Percentiles rank a stretch among this genome's conserved stretches.
Conservation (phyloP, 2,113 vertebrate genomes). For the Rhinopomastus cyanomelas region DNA sequence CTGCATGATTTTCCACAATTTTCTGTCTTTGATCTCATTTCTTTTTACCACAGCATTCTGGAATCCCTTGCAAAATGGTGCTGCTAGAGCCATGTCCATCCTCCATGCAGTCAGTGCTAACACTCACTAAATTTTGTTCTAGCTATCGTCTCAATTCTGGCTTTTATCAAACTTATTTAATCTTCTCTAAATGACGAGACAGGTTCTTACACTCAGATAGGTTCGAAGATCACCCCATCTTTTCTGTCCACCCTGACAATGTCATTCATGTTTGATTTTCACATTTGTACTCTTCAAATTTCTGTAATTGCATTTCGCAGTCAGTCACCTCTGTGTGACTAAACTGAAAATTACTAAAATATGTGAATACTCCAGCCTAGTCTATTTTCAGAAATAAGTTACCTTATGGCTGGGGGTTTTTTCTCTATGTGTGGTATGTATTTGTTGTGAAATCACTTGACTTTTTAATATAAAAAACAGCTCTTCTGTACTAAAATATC, state of each 20-base stretch:
- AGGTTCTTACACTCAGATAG: neutral
- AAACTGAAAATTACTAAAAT: neutral
- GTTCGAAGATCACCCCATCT: neutral
- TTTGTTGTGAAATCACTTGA: neutral
- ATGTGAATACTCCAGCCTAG: neutral
- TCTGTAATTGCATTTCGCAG: neutral
- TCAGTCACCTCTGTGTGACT: neutral
- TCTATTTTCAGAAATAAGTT: neutral
- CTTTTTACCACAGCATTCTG: neutral
- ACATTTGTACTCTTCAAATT: neutral
- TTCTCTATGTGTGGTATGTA: neutral
- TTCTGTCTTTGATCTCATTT: neutral
- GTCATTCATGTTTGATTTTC: neutral
- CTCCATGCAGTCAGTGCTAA: neutral
- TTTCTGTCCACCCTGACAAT: neutral
- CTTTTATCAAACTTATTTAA: neutral
- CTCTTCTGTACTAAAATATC: neutral
- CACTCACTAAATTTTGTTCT: fast-evolving
- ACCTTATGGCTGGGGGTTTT: neutral
- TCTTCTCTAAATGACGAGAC: neutral
- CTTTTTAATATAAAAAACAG: neutral
- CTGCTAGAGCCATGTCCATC: neutral
- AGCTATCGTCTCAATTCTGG: neutral
- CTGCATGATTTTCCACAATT: neutral
- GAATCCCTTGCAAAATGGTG: neutral